These are phyloP conservation scores for Pterobdella sp. DNA, from an alignment of 2,888 invertebrate species.

Conservation along the genomic window DNA sequence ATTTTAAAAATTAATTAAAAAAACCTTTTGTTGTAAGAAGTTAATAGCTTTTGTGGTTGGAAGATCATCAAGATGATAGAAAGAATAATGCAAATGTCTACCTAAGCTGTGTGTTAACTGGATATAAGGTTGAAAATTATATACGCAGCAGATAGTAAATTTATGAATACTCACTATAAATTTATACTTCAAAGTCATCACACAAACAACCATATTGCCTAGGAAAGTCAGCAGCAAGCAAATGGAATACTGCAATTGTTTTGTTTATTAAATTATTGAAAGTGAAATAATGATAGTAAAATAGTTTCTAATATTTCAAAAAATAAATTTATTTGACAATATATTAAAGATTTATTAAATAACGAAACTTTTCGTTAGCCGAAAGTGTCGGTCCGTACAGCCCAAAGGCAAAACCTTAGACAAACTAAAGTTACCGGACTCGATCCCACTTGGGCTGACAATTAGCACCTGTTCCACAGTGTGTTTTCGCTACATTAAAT, in stretches of 20 bases:
- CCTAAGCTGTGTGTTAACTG: not conserved
- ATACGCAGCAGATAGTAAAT: not conserved
- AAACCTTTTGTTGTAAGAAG: not conserved
- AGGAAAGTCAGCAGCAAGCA: constrained; percentile 17
- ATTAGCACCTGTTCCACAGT: no score
- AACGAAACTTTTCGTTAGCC: no score
- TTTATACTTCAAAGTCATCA: constrained; percentile 8
- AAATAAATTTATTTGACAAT: not conserved
- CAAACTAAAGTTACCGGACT: no score
- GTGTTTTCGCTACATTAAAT: no score
- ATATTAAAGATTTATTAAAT: no score
- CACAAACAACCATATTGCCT: constrained; percentile 1
- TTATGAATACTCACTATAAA: constrained; percentile 10
- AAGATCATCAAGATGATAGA: not conserved
- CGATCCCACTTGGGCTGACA: no score
- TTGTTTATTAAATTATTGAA: not conserved
- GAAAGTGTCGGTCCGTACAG: no score
- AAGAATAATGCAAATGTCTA: not conserved
- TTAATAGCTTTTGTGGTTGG: not conserved
- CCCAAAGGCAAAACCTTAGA: no score
- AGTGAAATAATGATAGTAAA: not conserved
- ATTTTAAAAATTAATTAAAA: no score
- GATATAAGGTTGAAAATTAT: not conserved
- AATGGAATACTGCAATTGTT: constrained; percentile 4
- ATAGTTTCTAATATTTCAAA: not conserved